Evolutionary conservation across 2,113 vertebrate genomes (phyloP), one percentile per base, ranked within the genome.

Genomic region (Polypterus bichir): DNA sequence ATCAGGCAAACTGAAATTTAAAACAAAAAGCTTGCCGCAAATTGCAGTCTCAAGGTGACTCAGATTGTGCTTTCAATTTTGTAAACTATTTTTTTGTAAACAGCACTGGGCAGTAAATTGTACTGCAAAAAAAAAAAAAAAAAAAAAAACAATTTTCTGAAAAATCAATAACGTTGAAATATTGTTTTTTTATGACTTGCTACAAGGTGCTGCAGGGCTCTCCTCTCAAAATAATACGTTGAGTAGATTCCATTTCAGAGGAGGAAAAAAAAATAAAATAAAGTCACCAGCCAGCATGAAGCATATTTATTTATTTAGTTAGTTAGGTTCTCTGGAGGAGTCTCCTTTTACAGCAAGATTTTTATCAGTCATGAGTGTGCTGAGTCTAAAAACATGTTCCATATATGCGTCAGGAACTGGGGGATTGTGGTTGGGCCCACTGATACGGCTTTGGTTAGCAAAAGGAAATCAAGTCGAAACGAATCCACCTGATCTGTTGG

Each of bases 161-260:
- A 75, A 75, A 83, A 86, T 86, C 84, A 83, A 86, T 86, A 83
- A 77, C 68, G 76, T 73, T 82, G 83, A 86, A 80, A 79, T 82
- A 82, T 83, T 78, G 72, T 76, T 69, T 71, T 73, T 79, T 81
- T 81, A 83, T 80, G 80, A 80, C 73, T 80, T 76, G 75, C 69
- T 82, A 78, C 81, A 79, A 80, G 75, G 65, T 65, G 75, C 78
- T 79, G 67, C 71, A 74, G 77, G 81, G 76, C 60, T 10, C 76
- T 70, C 70, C 71, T 73, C 62, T 27, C 44, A 54, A 64, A 71
- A 75, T 80, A 79, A 82, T 80, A 77, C 71, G 75, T 74, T 81
- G 59, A 69, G 68, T 72, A 69, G 73, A 82, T 82, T 82, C 75
- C 62, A 81, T 79, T 80, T 78, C 75, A 81, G 79, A 72, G 77